Percentiles rank a stretch among this genome's conserved stretches.
Evolutionary conservation across 2,797 vertebrate genomes (phyloP).

Genomic region (Molossus alvarezi): DNA sequence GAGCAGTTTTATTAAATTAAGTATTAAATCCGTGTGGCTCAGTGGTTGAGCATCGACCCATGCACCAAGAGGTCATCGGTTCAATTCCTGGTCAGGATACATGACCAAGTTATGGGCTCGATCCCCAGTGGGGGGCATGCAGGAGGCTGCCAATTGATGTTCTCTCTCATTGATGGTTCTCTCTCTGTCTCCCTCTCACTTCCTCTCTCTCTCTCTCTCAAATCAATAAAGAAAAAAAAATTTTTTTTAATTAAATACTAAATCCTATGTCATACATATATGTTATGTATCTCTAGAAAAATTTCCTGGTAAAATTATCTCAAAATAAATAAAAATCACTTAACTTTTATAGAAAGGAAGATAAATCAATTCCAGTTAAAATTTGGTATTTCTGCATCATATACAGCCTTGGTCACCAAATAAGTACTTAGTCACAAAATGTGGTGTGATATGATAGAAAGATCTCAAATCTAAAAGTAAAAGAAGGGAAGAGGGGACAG

Average conservation of each 20-base stretch:
- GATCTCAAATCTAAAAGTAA: background rate
- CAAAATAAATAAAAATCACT: background rate
- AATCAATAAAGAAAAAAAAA: too few relatives aligned
- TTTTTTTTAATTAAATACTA: conserved; percentile 15
- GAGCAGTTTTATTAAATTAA: conserved; percentile 16
- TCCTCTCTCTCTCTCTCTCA: too few relatives aligned
- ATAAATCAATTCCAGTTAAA: conserved; percentile 28
- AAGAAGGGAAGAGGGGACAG: background rate
- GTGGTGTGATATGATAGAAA: background rate
- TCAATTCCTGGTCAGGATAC: too few relatives aligned
- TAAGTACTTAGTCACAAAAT: conserved; percentile 1
- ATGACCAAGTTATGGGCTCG: too few relatives aligned
- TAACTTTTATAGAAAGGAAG: conserved; percentile 47
- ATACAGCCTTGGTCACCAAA: conserved; percentile 20
- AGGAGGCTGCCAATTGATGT: too few relatives aligned
- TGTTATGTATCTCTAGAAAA: background rate
- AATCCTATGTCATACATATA: background rate
- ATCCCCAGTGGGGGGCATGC: too few relatives aligned
- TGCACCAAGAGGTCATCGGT: too few relatives aligned
- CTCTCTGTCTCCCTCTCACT: too few relatives aligned
- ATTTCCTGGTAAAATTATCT: background rate
- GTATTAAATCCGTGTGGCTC: background rate
- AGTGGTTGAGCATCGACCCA: too few relatives aligned
- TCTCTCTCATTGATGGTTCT: too few relatives aligned
- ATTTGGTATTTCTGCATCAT: conserved; percentile 23